Evolutionary conservation across 2,888 invertebrate genomes (phyloP).

Genomic region (Volucella bombylans): DNA sequence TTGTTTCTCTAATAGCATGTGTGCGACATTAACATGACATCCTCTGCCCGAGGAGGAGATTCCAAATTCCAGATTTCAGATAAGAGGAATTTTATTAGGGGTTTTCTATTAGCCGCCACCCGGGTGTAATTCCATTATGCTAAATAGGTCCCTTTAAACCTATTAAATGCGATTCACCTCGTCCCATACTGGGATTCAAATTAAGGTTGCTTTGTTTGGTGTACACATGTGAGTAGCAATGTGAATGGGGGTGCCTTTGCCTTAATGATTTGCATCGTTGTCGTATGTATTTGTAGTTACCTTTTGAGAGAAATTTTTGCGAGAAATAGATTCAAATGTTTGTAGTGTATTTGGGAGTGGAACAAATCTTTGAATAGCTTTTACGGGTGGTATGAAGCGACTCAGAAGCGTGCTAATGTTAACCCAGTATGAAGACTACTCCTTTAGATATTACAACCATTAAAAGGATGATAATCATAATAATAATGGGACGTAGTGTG

Average conservation of each 20-base stretch:
- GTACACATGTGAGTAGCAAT: constrained; percentile 38
- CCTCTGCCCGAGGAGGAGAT: constrained; percentile 29
- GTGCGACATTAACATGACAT: constrained; percentile 48
- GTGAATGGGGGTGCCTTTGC: constrained; percentile 6
- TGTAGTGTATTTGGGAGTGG: constrained; percentile 41
- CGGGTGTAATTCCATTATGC: constrained; percentile 72
- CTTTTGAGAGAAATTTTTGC: constrained; percentile 58
- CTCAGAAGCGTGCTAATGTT: constrained; percentile 31
- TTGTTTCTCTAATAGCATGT: constrained; percentile 46
- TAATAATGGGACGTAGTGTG: constrained; percentile 54
- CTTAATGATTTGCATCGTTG: constrained; percentile 66
- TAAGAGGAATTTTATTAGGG: constrained; percentile 70
- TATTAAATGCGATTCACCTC: constrained; percentile 72
- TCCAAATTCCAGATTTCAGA: constrained; percentile 54
- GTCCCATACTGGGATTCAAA: constrained; percentile 55
- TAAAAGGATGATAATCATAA: constrained; percentile 72
- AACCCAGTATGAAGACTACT: constrained; percentile 36
- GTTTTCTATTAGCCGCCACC: constrained; percentile 73
- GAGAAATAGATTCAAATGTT: constrained; percentile 71
- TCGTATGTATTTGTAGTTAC: constrained; percentile 30
- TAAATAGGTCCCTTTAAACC: constrained; percentile 74
- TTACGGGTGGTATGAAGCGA: constrained; percentile 56
- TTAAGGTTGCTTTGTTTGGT: constrained; percentile 65
- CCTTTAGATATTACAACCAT: constrained; percentile 70
- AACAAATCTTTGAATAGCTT: constrained; percentile 71